Evolutionary conservation across 1,140 invertebrate species (phyloP).

Genomic region (Nomia melanderi): DNA sequence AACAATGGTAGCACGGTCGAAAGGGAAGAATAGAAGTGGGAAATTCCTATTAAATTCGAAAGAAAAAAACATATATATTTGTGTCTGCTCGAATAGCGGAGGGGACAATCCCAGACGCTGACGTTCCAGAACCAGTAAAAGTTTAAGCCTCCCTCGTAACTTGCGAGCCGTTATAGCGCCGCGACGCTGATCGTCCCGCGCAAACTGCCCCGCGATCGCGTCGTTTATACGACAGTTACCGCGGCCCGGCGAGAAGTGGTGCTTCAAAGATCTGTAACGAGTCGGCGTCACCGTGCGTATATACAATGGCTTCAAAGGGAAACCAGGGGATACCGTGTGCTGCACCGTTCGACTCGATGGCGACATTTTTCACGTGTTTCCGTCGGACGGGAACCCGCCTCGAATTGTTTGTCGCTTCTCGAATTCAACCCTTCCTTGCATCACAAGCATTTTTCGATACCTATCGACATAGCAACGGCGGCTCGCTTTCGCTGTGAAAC

Average conservation of each 20-base stretch:
- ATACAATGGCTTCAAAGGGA: constrained; percentile 33
- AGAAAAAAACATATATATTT: too few relatives aligned
- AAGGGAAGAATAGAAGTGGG: too few relatives aligned
- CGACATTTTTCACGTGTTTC: constrained; percentile 10
- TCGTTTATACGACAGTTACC: constrained; percentile 71
- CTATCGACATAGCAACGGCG: too few relatives aligned
- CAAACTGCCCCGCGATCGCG: constrained; percentile 69
- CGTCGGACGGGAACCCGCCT: neutral
- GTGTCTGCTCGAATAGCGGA: neutral
- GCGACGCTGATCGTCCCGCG: constrained; percentile 71
- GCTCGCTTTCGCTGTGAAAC: too few relatives aligned
- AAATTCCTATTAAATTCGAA: too few relatives aligned
- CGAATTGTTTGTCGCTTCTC: neutral
- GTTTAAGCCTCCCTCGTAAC: constrained; percentile 74
- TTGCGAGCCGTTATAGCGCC: constrained; percentile 64
- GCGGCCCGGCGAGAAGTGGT: constrained; percentile 39
- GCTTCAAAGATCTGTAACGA: constrained; percentile 42
- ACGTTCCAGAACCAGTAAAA: constrained; percentile 72
- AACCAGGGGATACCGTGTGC: neutral
- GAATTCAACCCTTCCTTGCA: too few relatives aligned
- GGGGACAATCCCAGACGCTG: constrained; percentile 70
- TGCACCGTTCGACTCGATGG: neutral
- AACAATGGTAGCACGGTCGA: too few relatives aligned
- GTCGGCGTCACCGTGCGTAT: constrained; percentile 17
- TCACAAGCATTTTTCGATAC: too few relatives aligned